Conservation (phyloP, 2,888 invertebrate species). For the Nysson spinosus region DNA sequence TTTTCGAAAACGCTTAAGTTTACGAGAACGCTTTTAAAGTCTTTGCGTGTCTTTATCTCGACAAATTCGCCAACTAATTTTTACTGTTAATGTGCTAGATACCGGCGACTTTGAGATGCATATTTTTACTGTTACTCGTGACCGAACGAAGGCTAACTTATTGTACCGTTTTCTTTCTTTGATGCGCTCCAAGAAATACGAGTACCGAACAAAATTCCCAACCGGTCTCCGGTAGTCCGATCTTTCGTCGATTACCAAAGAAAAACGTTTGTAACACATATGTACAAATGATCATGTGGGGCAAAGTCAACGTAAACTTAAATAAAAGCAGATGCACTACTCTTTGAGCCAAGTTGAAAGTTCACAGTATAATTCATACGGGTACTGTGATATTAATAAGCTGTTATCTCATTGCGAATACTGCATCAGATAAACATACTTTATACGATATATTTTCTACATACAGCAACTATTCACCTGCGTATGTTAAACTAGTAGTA, state of each 20-base stretch:
- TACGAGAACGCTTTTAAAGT: background rate
- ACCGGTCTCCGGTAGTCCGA: conserved; percentile 1
- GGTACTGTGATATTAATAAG: no score
- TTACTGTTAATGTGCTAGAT: background rate
- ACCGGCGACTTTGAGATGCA: background rate
- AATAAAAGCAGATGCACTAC: background rate
- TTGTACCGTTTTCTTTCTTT: background rate
- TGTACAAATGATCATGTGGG: conserved; percentile 4
- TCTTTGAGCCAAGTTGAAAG: no score
- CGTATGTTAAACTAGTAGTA: no score
- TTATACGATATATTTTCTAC: no score
- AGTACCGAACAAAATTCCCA: conserved; percentile 7
- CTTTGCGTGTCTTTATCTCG: background rate
- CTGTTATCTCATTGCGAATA: no score
- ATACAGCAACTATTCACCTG: no score
- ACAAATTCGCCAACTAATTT: background rate
- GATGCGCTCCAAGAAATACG: background rate
- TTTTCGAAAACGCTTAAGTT: background rate
- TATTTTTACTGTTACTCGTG: background rate
- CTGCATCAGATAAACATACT: no score
- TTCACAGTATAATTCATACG: no score
- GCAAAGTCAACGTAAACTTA: background rate
- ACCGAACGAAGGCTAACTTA: background rate
- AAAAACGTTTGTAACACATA: conserved; percentile 2
- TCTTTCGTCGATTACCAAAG: background rate